Base-by-base conservation (phyloP, 2,113 vertebrate genomes). In the Corythoichthys intestinalis region DNA sequence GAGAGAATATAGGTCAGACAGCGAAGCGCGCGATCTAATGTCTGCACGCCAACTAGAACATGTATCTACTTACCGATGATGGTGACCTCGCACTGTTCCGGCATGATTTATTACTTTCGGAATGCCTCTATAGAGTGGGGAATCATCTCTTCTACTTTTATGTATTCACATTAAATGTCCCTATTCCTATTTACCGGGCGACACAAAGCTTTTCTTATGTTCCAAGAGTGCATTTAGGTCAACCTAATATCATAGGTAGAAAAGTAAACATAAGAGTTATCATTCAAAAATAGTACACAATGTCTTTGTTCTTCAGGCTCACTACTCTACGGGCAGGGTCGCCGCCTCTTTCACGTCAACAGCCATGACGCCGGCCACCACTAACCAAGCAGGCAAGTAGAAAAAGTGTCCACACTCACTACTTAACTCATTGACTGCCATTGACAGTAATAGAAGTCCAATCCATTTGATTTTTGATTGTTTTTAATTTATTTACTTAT, bases 271-370 rank as follows among this genome's bases (percentile, higher is more conserved):
- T 34, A 12, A 56, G 3, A 3, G 3, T 34, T 4, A 10, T 56
- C 3, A 13, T 56, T 15, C 34, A 6, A 37, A 58, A 58, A 4
- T 37, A 5, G 4, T 35, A 35, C 35, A 13, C 11, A 57, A 37
- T 61, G 38, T 61, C 2, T 57, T 11, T 63, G 20, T 14, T 2
- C 62, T 54, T 65, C 87, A 99, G 97, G 97, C 97, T 62, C 97
- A 99, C 88, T 99, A 99, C 78, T 99, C 97, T 52, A 99, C 97
- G 0, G 97, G 97, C 58, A 93, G 92, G 80, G 96, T 98, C 12
- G 96, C 95, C 0, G 95, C 97, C 6, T 98, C 96, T 64, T 99
- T 99, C 90, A 99, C 97, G 0, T 99, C 97, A 72, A 99, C 97
- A 0, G 96, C 97, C 49, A 98, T 98, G 96, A 91, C 92, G 37